Evolutionary conservation across 2,113 vertebrate species (phyloP).

Genomic region (Seriola dumerili): DNA sequence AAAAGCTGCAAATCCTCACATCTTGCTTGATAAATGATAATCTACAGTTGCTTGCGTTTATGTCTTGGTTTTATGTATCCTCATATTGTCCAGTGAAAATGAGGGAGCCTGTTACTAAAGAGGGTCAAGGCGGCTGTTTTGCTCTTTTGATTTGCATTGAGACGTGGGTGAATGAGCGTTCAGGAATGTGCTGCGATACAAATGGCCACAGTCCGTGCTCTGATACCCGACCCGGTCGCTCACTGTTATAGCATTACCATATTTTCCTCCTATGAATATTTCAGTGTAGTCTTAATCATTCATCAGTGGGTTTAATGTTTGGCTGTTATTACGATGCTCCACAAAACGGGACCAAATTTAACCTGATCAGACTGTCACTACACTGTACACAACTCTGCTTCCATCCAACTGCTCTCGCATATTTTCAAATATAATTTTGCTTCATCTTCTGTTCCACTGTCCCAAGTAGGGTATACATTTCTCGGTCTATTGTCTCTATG

Average conservation of each 20-base stretch:
- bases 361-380: neutral
- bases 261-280: slow-evolving; percentile 69
- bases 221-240: neutral
- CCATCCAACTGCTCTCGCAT: too few relatives aligned
- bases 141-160: neutral
- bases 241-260: slow-evolving; percentile 23
- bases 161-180: neutral
- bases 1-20: too few relatives aligned
- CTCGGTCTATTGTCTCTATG: too few relatives aligned
- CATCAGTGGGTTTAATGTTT: slow-evolving; percentile 63
- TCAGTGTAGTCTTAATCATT: slow-evolving; percentile 63
- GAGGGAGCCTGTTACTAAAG: too few relatives aligned
- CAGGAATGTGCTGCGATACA: neutral
- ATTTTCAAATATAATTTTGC: too few relatives aligned
- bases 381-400: too few relatives aligned
- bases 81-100: neutral
- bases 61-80: neutral
- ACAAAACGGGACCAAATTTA: slow-evolving; percentile 7
- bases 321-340: slow-evolving; percentile 15
- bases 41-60: too few relatives aligned
- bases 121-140: neutral
- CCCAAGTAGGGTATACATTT: too few relatives aligned
- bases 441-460: too few relatives aligned
- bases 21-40: too few relatives aligned
- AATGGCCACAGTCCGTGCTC: neutral